phyloP scores from a whole-genome alignment of 1,140 invertebrate species.

The Zaprionus gabonicus region DNA sequence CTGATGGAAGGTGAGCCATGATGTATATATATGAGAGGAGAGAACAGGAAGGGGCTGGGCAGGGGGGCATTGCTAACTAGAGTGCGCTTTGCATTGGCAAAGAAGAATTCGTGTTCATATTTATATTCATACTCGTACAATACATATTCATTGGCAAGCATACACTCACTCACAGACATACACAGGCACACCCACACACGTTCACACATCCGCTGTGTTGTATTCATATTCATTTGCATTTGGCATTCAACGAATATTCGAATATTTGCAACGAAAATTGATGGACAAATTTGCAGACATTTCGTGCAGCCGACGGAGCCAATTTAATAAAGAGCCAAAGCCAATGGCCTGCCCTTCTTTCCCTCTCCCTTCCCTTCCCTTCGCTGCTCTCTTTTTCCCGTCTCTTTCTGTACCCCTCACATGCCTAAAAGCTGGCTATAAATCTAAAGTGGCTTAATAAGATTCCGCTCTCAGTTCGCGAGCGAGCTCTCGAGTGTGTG shows the following conservation, averaged over 20 bases:
- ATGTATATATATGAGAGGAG: neutral
- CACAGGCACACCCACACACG: neutral
- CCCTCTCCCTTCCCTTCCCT: neutral
- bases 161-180: slow-evolving; percentile 8
- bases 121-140: slow-evolving; percentile 24
- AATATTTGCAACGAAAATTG: slow-evolving; percentile 39
- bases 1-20: neutral
- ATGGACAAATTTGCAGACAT: slow-evolving; percentile 35
- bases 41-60: neutral
- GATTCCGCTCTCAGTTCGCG: slow-evolving; percentile 36
- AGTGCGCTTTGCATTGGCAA: slow-evolving; percentile 15
- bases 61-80: slow-evolving; percentile 6
- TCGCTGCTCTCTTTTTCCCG: neutral
- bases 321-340: slow-evolving; percentile 45
- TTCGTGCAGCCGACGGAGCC: slow-evolving; percentile 34
- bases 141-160: slow-evolving; percentile 18
- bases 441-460: slow-evolving; percentile 72
- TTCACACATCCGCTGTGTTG: neutral
- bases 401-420: neutral
- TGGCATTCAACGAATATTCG: slow-evolving; percentile 33
- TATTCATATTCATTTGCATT: slow-evolving; percentile 37
- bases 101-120: slow-evolving; percentile 57
- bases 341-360: neutral
- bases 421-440: slow-evolving; percentile 42
- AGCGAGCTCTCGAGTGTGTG: neutral